Conservation (phyloP, 2,797 vertebrate genomes). For the Coreius guichenoti region DNA sequence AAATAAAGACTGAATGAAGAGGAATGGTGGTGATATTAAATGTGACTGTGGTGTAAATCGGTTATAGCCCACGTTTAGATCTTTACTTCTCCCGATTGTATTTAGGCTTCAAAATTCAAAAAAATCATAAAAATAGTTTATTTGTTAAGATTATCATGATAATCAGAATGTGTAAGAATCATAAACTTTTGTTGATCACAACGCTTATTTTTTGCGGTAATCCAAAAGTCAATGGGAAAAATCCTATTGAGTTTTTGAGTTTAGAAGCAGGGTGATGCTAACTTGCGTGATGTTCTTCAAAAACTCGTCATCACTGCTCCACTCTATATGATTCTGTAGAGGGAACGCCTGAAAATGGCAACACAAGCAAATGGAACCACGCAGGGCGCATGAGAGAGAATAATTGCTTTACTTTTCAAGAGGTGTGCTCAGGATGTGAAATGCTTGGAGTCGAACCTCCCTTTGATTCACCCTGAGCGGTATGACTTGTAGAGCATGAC, state of each 20-base stretch:
- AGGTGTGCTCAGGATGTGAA: conserved; percentile 22
- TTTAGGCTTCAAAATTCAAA: neutral
- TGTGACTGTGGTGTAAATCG: neutral
- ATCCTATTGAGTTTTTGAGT: too few relatives aligned
- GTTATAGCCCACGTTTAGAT: neutral
- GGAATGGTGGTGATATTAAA: neutral
- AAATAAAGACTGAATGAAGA: neutral
- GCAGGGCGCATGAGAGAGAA: neutral
- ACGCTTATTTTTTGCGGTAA: neutral
- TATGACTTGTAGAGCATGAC: conserved; percentile 18
- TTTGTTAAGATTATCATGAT: too few relatives aligned
- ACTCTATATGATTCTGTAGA: neutral
- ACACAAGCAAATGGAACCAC: neutral
- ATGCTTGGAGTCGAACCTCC: conserved; percentile 12
- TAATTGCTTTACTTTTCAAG: neutral
- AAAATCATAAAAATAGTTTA: too few relatives aligned
- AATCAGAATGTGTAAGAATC: too few relatives aligned
- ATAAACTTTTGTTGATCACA: neutral
- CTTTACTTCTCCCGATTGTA: neutral
- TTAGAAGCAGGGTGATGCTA: neutral
- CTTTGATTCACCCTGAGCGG: conserved; percentile 9
- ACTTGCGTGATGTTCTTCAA: neutral
- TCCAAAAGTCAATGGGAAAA: too few relatives aligned
- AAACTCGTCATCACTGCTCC: neutral
- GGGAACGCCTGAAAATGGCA: neutral